Percentiles rank a stretch among this genome's conserved stretches.
These are phyloP conservation scores for Scortum barcoo DNA, from an alignment of 2,113 vertebrate species.

Conservation along the genomic window DNA sequence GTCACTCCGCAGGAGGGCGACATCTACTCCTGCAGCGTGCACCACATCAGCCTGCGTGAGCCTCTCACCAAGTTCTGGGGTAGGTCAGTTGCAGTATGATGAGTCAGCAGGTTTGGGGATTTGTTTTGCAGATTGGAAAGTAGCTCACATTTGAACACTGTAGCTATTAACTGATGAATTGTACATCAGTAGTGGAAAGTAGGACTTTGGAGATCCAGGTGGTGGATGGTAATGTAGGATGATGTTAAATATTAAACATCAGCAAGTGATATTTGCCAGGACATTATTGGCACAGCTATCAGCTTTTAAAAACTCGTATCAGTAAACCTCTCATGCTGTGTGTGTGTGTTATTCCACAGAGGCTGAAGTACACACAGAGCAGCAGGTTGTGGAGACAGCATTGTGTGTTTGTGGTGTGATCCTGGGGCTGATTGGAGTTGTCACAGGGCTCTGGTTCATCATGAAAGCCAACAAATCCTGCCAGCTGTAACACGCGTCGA, in stretches of 20 bases:
- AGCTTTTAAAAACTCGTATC: neutral
- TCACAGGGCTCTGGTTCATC: conserved; percentile 39
- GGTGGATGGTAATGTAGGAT: neutral
- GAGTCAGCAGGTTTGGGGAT: neutral
- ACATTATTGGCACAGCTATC: neutral
- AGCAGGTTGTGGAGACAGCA: conserved; percentile 7
- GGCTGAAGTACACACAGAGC: neutral
- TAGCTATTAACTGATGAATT: neutral
- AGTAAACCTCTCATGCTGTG: neutral
- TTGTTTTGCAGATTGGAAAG: neutral
- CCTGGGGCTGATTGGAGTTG: conserved; percentile 50
- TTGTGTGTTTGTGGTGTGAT: conserved; percentile 52
- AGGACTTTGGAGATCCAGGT: neutral
- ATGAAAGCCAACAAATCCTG: conserved; percentile 44
- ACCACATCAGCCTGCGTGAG: conserved; percentile 36
- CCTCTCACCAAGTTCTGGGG: conserved; percentile 42
- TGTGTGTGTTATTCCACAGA: conserved; percentile 19
- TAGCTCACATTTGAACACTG: no score
- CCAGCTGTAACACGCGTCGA: neutral
- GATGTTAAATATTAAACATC: neutral
- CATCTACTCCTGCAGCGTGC: conserved; percentile 58
- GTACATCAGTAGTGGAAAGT: neutral
- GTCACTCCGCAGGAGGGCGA: conserved; percentile 41
- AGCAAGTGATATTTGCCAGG: neutral
- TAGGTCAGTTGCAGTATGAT: neutral